phyloP scores from a whole-genome alignment of 2,888 invertebrate species.

The Spodoptera picta region DNA sequence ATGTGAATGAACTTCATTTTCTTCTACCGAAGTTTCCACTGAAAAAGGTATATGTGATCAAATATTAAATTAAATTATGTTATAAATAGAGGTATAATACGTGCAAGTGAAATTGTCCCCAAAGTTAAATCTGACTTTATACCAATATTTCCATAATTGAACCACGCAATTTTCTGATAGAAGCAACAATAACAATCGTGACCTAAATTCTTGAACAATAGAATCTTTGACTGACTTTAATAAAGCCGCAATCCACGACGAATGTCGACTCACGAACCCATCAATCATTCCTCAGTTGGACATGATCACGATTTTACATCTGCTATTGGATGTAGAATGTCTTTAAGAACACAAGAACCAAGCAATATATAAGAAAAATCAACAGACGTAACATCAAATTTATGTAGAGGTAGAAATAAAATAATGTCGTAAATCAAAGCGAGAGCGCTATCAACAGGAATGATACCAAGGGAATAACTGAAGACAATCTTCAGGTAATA shows the following conservation, averaged over 20 bases:
- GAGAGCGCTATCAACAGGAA: constrained; percentile 34
- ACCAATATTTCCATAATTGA: constrained; percentile 33
- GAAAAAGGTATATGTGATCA: too few species aligned
- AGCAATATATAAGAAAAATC: constrained; percentile 12
- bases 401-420: constrained; percentile 15
- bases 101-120: too few species aligned
- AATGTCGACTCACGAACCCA: constrained; percentile 56
- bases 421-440: constrained; percentile 35
- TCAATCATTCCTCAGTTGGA: constrained; percentile 50
- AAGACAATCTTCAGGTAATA: constrained; percentile 44
- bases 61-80: too few species aligned
- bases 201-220: constrained; percentile 26
- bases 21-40: too few species aligned
- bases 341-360: constrained; percentile 15
- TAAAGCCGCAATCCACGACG: constrained; percentile 41
- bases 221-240: constrained; percentile 31
- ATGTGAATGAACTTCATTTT: too few species aligned
- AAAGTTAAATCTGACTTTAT: constrained; percentile 34
- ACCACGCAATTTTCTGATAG: constrained; percentile 27
- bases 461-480: constrained; percentile 40
- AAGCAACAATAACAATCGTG: constrained; percentile 34
- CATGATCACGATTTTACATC: constrained; percentile 39
- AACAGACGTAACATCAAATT: constrained; percentile 7
- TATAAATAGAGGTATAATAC: too few species aligned
- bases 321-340: constrained; percentile 16